A percentile compares a stretch with the other conserved stretches of the same genome.
Conservation (phyloP, 2,797 vertebrate species). For the Tiaroga cobitis region DNA sequence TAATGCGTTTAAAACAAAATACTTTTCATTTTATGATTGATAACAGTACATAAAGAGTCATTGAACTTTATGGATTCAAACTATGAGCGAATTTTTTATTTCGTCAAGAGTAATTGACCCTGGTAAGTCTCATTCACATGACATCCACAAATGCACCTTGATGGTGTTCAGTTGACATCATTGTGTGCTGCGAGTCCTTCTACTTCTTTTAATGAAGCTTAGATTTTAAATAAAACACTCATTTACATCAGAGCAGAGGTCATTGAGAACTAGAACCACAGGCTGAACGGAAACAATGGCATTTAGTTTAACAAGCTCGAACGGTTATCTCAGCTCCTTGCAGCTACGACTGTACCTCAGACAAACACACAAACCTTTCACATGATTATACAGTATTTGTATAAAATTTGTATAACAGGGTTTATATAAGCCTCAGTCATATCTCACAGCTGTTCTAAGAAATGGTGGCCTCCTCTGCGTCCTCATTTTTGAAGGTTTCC, state of each 20-base stretch:
- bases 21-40: neutral
- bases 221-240: slow-evolving; percentile 43
- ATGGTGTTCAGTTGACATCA: neutral
- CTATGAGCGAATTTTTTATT: neutral
- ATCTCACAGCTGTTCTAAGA: neutral
- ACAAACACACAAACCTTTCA: slow-evolving; percentile 21
- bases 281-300: slow-evolving; percentile 31
- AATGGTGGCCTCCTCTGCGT: neutral
- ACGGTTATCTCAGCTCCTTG: slow-evolving; percentile 23
- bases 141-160: neutral
- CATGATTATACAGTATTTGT: neutral
- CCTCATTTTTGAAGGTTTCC: slow-evolving; percentile 6
- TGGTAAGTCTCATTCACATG: neutral
- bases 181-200: slow-evolving; percentile 3
- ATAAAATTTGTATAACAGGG: neutral
- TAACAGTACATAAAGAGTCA: neutral
- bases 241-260: slow-evolving; percentile 24
- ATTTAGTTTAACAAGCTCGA: slow-evolving; percentile 43
- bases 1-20: neutral
- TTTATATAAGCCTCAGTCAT: slow-evolving; percentile 6
- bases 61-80: neutral
- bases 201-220: slow-evolving; percentile 42
- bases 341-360: neutral
- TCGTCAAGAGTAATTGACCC: too few species aligned
- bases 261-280: neutral